These are phyloP conservation scores for Drosophila anomalata DNA, from an alignment of 2,888 invertebrate genomes.

Conservation along the genomic window DNA sequence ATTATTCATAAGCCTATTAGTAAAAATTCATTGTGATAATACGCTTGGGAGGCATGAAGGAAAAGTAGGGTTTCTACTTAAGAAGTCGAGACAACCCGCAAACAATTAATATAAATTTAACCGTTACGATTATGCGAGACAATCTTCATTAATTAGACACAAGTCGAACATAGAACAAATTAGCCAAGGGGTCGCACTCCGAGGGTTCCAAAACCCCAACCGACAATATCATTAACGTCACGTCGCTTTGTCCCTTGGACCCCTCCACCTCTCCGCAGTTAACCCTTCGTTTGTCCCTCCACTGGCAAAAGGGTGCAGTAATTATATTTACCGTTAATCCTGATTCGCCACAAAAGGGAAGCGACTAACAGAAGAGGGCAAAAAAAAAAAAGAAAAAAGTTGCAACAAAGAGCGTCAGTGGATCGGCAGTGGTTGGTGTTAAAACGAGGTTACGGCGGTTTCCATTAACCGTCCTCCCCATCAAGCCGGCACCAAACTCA, in stretches of 20 bases:
- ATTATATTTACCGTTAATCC: constrained; percentile 73
- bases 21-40: too few species aligned
- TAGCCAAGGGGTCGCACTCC: constrained; percentile 24
- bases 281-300: constrained; percentile 1
- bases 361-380: constrained; percentile 21
- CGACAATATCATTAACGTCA: constrained; percentile 41
- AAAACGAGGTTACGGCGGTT: constrained; percentile 35
- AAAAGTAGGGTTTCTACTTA: constrained; percentile 13
- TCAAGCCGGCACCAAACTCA: neutral
- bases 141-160: constrained; percentile 68
- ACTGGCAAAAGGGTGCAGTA: constrained; percentile 45
- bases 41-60: neutral
- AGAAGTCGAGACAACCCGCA: constrained; percentile 28
- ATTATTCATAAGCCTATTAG: constrained; percentile 1
- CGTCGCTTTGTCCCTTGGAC: constrained; percentile 19
- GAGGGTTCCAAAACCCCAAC: constrained; percentile 8
- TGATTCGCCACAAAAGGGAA: constrained; percentile 54
- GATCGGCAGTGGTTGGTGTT: constrained; percentile 21
- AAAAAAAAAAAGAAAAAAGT: neutral
- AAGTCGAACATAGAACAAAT: constrained; percentile 52
- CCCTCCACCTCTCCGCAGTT: neutral
- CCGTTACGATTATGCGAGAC: constrained; percentile 67
- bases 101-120: constrained; percentile 68
- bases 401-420: constrained; percentile 37
- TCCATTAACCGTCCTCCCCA: constrained; percentile 20